Percentiles rank a stretch among this genome's conserved stretches.
Conservation (phyloP, 2,888 invertebrate genomes). For the Dynastes hyllus region DNA sequence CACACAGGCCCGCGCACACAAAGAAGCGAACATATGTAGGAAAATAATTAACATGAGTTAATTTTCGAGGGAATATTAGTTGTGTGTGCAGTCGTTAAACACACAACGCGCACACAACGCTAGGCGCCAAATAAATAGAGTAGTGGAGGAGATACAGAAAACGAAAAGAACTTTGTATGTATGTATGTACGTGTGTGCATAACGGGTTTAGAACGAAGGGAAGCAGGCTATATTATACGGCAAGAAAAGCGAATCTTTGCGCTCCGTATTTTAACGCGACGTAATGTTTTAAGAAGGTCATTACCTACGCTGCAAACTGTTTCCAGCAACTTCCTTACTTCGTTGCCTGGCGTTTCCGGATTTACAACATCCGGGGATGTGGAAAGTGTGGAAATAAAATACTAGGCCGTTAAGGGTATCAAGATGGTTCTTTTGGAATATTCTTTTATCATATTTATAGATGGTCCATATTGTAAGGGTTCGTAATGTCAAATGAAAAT, state of each 20-base stretch:
- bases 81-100: constrained; percentile 13
- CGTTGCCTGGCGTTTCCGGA: constrained; percentile 7
- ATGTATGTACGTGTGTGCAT: neutral
- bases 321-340: neutral
- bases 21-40: constrained; percentile 11
- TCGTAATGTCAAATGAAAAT: no score
- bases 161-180: constrained; percentile 24
- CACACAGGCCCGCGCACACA: neutral
- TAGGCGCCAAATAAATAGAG: neutral
- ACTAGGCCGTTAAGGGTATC: neutral
- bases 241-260: constrained; percentile 17
- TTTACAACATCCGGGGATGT: constrained; percentile 18
- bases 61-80: constrained; percentile 40
- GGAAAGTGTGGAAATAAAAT: constrained; percentile 6
- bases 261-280: constrained; percentile 10
- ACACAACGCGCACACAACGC: constrained; percentile 5
- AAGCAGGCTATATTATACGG: constrained; percentile 16
- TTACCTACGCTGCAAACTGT: constrained; percentile 17
- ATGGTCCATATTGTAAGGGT: no score
- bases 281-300: constrained; percentile 31
- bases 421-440: neutral
- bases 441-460: no score
- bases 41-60: constrained; percentile 39
- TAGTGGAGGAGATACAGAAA: constrained; percentile 9
- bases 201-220: constrained; percentile 17